Conservation (phyloP, 2,113 vertebrate genomes). For the Centropus bengalensis region DNA sequence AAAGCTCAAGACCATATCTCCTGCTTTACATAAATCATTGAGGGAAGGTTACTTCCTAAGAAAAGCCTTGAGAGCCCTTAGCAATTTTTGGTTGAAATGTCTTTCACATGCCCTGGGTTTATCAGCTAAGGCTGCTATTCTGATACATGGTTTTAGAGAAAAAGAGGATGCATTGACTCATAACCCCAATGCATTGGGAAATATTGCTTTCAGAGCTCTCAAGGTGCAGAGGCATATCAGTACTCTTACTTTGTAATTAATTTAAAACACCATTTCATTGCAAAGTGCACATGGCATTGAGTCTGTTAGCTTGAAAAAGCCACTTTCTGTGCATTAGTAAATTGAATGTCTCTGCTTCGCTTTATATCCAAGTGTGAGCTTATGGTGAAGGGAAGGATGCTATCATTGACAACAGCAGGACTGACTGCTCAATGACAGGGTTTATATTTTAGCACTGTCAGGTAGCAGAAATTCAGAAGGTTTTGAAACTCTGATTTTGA, state of each 20-base stretch:
- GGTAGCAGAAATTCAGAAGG: neutral
- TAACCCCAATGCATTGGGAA: neutral
- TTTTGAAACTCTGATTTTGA: neutral
- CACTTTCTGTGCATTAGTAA: neutral
- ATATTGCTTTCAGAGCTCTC: neutral
- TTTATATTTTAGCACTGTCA: neutral
- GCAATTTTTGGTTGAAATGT: neutral
- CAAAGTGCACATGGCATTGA: rapidly evolving
- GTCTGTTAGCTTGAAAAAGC: neutral
- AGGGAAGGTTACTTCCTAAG: neutral
- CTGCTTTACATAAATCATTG: neutral
- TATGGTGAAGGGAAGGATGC: neutral
- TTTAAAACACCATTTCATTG: neutral
- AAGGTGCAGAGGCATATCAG: neutral
- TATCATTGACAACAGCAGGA: neutral
- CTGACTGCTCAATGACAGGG: neutral
- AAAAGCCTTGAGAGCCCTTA: neutral
- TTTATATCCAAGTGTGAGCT: neutral
- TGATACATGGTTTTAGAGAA: neutral
- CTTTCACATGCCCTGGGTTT: neutral
- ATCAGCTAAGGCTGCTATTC: neutral
- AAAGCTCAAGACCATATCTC: neutral
- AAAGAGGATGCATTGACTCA: neutral
- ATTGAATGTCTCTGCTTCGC: neutral
- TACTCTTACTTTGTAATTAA: neutral